Conservation (phyloP, 1,140 invertebrate species). For the Nephila pilipes region DNA sequence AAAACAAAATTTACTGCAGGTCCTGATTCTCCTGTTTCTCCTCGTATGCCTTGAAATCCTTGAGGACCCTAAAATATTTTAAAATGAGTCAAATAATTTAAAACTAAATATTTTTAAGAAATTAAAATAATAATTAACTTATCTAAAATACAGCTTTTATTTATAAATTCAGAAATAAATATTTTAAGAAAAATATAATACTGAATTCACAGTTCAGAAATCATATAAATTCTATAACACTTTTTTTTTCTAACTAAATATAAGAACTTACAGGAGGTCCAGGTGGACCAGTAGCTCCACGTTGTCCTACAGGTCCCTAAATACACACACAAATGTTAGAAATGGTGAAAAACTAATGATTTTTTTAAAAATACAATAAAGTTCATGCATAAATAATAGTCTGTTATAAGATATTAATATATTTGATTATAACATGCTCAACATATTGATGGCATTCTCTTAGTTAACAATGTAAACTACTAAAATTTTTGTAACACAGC, state of each 20-base stretch:
- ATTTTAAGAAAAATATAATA: no score
- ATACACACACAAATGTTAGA: neutral
- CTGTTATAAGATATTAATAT: no score
- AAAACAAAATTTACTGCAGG: conserved; percentile 65
- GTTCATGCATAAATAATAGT: no score
- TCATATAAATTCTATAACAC: neutral
- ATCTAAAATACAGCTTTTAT: no score
- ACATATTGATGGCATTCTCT: no score
- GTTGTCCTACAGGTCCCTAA: conserved; percentile 85
- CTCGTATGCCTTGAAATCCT: conserved; percentile 87
- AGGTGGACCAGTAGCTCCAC: conserved; percentile 83
- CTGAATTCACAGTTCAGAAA: no score
- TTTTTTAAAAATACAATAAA: neutral
- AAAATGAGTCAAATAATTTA: neutral
- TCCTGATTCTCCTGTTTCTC: conserved; percentile 87
- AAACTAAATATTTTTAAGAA: neutral
- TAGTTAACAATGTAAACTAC: no score
- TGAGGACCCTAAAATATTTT: conserved; percentile 85
- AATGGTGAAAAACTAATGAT: neutral
- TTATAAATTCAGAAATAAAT: no score
- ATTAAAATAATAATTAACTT: neutral
- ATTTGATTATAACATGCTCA: no score
- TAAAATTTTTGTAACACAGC: no score
- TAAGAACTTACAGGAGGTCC: conserved; percentile 72
- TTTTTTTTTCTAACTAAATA: neutral